Conservation (phyloP, 2,113 vertebrate species). For the Poecile atricapillus region DNA sequence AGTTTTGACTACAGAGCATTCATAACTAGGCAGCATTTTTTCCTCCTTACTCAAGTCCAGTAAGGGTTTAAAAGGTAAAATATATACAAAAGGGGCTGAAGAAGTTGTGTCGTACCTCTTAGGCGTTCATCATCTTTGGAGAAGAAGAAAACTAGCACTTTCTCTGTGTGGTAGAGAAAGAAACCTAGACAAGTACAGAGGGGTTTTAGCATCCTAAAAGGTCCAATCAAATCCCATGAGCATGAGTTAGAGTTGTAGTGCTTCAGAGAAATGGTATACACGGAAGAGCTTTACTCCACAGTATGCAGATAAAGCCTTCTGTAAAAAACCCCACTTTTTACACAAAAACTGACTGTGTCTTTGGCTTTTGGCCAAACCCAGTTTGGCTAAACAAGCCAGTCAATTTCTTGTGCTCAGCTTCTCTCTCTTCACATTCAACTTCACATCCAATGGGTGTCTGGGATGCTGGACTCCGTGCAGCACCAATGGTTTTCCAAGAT, state of each 20-base stretch:
- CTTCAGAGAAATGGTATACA: neutral
- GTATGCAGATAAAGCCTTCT: neutral
- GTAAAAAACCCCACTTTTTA: accelerated
- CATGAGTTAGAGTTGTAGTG: neutral
- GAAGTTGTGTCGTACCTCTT: neutral
- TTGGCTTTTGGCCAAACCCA: neutral
- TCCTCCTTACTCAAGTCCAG: neutral
- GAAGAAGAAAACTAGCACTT: neutral
- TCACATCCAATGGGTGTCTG: no score
- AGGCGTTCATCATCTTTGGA: neutral
- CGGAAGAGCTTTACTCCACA: neutral
- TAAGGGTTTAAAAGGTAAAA: neutral
- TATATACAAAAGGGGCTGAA: accelerated
- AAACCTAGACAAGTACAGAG: neutral
- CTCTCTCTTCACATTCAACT: no score
- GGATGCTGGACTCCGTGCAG: no score
- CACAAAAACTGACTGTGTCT: neutral
- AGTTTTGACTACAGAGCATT: neutral
- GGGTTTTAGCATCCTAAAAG: neutral
- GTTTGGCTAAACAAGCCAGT: no score
- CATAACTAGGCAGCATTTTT: neutral
- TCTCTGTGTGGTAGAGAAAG: neutral
- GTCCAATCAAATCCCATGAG: neutral
- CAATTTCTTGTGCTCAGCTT: no score
- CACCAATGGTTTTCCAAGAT: no score